Base-by-base conservation (phyloP, 2,797 vertebrate genomes). In the Rhadinocentrus ornatus region DNA sequence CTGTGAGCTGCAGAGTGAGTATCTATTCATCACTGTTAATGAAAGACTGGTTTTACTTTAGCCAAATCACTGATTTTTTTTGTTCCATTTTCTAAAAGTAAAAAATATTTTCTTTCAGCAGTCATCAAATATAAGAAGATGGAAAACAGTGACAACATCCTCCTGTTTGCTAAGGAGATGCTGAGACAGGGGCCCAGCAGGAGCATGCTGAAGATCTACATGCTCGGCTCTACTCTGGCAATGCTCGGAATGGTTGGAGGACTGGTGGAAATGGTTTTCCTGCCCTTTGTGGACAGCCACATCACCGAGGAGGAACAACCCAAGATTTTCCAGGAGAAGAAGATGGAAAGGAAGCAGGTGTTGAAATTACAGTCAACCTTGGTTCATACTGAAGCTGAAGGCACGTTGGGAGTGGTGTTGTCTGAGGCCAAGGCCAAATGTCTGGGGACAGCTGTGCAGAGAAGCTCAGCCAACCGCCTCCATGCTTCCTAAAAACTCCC, bases 91-190 rank as follows among this genome's bases (percentile, higher is more conserved):
- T 68, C 2, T 58, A 6, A 12, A 11, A 71, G 34, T 67, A 31
- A 11, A 9, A 18, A 24, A 54, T 3, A 11, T 82, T 70, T 70
- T 39, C 1, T 5, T 41, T 66, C 37, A 59, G 62, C 70, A 92
- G 82, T 41, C n/a, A 60, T 46, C 62, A 52, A 60, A 57, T 18
- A 66, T 53, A 18, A 56, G 5, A 75, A 31, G 3, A 98, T 97
- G 96, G 95, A 96, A 61, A 92, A 86, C 16, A 83, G 96, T 59
- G 91, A 93, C 0, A 96, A 97, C 86, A 87, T 98, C 78, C 90
- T 97, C 69, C 96, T 95, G 5, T 97, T 98, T 4, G 95, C 95
- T 48, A 96, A 86, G 54, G 96, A 97, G 77, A 91, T 97, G 92
- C 83, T 97, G 59, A 85, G 86, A 71, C 94, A 95, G 91, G 94